Conservation (phyloP, 2,113 vertebrate species). For the Psammodynastes pulverulentus region DNA sequence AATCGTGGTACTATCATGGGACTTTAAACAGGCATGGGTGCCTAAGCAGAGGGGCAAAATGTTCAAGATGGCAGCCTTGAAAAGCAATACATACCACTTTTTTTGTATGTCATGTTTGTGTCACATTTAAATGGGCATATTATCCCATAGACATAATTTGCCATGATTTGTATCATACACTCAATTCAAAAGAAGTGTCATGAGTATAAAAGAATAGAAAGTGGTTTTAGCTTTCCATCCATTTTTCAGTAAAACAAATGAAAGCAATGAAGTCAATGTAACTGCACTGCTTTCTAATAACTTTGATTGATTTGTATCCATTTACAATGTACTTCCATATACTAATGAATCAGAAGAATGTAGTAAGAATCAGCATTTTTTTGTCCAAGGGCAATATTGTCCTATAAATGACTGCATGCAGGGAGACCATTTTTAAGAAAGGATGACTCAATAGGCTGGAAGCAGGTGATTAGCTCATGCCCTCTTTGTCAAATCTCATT, state of each 20-base stretch:
- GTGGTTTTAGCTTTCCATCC: neutral
- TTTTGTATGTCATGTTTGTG: neutral
- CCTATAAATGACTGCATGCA: neutral
- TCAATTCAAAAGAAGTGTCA: neutral
- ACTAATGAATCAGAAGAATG: neutral
- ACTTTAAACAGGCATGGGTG: neutral
- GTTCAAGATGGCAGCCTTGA: neutral
- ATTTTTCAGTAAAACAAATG: neutral
- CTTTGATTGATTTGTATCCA: neutral
- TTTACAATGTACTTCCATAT: neutral
- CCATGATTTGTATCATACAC: neutral
- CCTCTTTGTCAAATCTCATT: conserved; percentile 52
- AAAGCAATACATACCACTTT: neutral
- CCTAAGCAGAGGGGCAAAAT: neutral
- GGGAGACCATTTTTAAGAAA: neutral
- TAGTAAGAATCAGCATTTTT: neutral
- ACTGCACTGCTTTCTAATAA: neutral
- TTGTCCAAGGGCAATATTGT: neutral
- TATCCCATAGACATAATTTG: neutral
- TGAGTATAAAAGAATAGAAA: neutral
- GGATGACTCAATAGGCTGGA: conserved; percentile 52
- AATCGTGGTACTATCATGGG: neutral
- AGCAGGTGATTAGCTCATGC: neutral
- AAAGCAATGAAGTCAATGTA: neutral
- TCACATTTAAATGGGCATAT: neutral